phyloP scores from a whole-genome alignment of 2,888 invertebrate genomes.

The Frankliniella intonsa region DNA sequence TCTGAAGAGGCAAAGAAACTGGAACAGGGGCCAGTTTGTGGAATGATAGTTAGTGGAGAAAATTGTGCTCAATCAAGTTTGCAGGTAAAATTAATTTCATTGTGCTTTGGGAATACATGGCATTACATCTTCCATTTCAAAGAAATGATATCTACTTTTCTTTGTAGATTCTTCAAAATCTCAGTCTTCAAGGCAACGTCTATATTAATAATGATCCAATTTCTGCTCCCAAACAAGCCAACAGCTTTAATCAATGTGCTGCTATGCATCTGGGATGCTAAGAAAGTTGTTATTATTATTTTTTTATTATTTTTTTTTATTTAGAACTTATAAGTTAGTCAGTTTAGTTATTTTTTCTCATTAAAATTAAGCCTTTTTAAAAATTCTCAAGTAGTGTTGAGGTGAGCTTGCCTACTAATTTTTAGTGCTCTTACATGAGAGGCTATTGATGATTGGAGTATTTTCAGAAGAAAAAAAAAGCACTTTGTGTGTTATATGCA shows the following conservation, averaged over 20 bases:
- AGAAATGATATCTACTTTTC: not conserved
- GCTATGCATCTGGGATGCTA: constrained; percentile 9
- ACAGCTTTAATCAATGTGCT: not conserved
- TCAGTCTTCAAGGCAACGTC: not conserved
- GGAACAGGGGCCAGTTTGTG: not conserved
- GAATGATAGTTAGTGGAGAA: not conserved
- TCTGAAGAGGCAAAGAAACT: not conserved
- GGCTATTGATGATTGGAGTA: not conserved
- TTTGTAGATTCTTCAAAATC: not conserved
- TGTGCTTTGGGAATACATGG: not conserved
- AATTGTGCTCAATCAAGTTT: not conserved
- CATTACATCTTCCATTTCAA: not conserved
- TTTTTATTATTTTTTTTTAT: not conserved
- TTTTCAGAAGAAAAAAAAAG: not conserved
- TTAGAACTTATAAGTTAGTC: no score
- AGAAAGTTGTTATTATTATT: not conserved
- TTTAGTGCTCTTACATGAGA: not conserved
- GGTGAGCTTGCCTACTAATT: not conserved
- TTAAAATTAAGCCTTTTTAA: no score
- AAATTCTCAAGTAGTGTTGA: no score
- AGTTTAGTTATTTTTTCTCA: no score
- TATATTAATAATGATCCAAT: not conserved
- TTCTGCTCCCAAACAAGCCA: not conserved
- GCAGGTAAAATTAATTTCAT: not conserved
- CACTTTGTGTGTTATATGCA: not conserved